Conservation (phyloP, 92 coral and sea anemone species). For the Meandrina meandrites region DNA sequence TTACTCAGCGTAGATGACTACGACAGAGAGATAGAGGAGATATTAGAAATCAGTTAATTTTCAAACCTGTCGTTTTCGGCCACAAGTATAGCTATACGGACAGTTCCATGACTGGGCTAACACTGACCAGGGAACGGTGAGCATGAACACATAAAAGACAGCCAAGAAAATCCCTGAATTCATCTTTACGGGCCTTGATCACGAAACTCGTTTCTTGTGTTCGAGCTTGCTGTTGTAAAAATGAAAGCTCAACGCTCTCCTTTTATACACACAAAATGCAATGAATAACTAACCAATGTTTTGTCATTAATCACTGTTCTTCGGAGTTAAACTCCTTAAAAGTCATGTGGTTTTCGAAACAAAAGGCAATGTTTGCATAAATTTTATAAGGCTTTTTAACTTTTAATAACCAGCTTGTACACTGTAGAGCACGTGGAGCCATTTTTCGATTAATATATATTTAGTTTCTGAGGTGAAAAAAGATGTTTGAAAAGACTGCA, state of each 20-base stretch:
- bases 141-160: background rate
- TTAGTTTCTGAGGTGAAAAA: background rate
- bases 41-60: background rate
- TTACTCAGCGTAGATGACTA: too few relatives aligned
- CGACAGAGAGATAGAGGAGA: background rate
- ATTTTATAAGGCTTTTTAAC: background rate
- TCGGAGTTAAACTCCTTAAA: background rate
- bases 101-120: slow-evolving; percentile 10
- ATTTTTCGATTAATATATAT: background rate
- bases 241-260: background rate
- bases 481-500: too few relatives aligned
- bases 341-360: background rate
- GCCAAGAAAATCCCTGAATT: background rate
- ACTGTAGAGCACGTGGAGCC: background rate
- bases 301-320: background rate
- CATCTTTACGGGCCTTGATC: background rate
- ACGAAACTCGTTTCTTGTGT: background rate
- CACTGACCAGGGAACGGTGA: background rate
- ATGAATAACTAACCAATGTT: background rate
- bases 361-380: background rate
- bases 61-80: slow-evolving; percentile 30
- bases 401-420: background rate
- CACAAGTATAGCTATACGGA: background rate
- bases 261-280: background rate
- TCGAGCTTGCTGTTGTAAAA: background rate